Evolutionary conservation across 1,140 invertebrate species (phyloP).

Genomic region (Fragariocoptes setiger): DNA sequence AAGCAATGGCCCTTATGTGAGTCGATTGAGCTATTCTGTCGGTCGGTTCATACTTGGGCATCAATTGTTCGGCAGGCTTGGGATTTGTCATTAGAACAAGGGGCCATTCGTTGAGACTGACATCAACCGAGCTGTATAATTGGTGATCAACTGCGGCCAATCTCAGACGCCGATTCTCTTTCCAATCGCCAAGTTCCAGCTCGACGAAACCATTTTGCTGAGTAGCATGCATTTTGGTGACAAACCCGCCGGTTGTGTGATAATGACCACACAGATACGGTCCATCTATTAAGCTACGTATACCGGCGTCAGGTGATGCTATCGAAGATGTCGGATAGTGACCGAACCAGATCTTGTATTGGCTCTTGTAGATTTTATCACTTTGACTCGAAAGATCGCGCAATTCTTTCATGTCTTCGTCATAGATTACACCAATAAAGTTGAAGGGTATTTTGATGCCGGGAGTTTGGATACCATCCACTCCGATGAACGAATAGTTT

Average conservation of each 20-base stretch:
- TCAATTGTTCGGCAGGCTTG: constrained; percentile 36
- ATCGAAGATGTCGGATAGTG: constrained; percentile 76
- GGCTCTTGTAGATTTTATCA: constrained; percentile 3
- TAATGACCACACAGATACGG: constrained; percentile 74
- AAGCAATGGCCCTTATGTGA: constrained; percentile 30
- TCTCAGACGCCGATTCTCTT: constrained; percentile 54
- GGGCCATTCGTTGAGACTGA: constrained; percentile 41
- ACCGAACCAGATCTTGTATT: constrained; percentile 42
- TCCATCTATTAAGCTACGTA: constrained; percentile 23
- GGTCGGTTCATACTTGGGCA: constrained; percentile 37
- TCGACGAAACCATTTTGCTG: constrained; percentile 61
- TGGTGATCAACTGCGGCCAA: constrained; percentile 56
- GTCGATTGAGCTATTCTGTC: constrained; percentile 32
- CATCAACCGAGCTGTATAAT: constrained; percentile 54
- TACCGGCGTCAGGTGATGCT: constrained; percentile 24
- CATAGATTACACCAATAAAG: constrained; percentile 44
- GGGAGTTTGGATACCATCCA: constrained; percentile 59
- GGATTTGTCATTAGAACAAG: constrained; percentile 56
- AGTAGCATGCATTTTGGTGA: constrained; percentile 53
- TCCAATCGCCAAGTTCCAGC: constrained; percentile 72
- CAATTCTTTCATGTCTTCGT: constrained; percentile 14
- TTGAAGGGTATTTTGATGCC: constrained; percentile 61
- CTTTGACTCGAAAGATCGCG: constrained; percentile 1
- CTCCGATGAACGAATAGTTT: constrained; percentile 40
- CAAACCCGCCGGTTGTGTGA: constrained; percentile 40